A percentile compares a stretch with the other conserved stretches of the same genome.
These are phyloP conservation scores for Chaenodraco wilsoni DNA, from an alignment of 2,797 vertebrate genomes.

Conservation along the genomic window DNA sequence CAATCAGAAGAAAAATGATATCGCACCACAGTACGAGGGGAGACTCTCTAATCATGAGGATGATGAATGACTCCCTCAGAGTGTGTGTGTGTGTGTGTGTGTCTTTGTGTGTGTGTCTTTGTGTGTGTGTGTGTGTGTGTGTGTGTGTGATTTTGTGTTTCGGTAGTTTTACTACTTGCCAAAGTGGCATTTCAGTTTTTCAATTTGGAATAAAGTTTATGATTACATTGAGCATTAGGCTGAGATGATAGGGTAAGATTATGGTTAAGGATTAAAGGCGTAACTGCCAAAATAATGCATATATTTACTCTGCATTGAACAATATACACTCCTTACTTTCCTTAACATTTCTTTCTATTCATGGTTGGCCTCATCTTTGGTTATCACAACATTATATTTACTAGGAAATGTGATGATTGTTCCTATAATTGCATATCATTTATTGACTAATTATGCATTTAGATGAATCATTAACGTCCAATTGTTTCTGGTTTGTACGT, in stretches of 20 bases:
- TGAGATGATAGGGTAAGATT: neutral
- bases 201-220: neutral
- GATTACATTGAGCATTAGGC: neutral
- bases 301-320: too few species aligned
- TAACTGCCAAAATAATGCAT: neutral
- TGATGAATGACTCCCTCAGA: slow-evolving; percentile 38
- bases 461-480: too few species aligned
- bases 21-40: neutral
- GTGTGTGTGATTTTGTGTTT: slow-evolving; percentile 5
- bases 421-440: neutral
- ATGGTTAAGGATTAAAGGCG: neutral
- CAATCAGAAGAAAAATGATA: slow-evolving; percentile 47
- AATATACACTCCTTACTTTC: neutral
- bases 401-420: neutral
- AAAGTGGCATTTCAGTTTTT: neutral
- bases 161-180: neutral
- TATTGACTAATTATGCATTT: too few species aligned
- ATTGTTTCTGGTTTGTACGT: neutral
- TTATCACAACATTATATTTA: neutral
- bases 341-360: neutral
- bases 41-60: slow-evolving; percentile 27
- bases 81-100: neutral
- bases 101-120: neutral
- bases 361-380: neutral
- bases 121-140: slow-evolving; percentile 1